Evolutionary conservation across 1,140 invertebrate species (phyloP), one percentile per base, ranked within the genome.

Genomic region (Pseudomyrmex pallidus): DNA sequence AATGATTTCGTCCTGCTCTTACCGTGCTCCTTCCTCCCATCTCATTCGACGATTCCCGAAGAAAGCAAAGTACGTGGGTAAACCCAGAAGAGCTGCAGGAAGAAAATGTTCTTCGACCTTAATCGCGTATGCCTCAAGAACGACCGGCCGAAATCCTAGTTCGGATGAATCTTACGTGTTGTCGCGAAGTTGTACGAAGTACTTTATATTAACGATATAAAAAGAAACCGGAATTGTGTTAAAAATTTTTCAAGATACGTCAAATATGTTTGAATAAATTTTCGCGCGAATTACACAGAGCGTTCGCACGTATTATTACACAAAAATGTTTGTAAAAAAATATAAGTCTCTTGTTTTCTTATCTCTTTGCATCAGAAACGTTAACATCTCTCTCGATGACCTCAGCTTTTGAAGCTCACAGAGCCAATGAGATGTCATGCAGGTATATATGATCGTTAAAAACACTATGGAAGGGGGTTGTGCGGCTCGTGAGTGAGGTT

Each of bases 1-100:
- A 92, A 92, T 92, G 91, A 92, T 91, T 91, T 88, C 88, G 83
- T 84, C 73, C 73, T 83, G 74, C 78, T 67, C 48, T 83, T 62
- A n/a, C 46, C 70, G 59, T 72, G 35, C 56, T 64, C 82, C 22
- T 83, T 9, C 62, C 80, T 22, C 12, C 22, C 44, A 44, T 62
- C 67, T 62, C 67, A 64, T 62, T 52, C 78, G 22, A 50, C 73
- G 15, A 25, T 57, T 50, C 56, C 17, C 44, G 76, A 70, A 57
- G 52, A 35, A 59, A 56, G 20, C 20, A 13, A 48, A 15, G 57
- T 25, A 48, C 17, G 25, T 22, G 13, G 35, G n/a, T 80, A 48
- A 59, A 68, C 15, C 44, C 44, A 20, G n/a, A 59, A 50, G 76
- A 50, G 35, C n/a, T n/a, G n/a, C 44, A 46, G 2, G 10, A 25